These are phyloP conservation scores for Nicator chloris DNA, from an alignment of 2,113 vertebrate genomes.

Conservation along the genomic window DNA sequence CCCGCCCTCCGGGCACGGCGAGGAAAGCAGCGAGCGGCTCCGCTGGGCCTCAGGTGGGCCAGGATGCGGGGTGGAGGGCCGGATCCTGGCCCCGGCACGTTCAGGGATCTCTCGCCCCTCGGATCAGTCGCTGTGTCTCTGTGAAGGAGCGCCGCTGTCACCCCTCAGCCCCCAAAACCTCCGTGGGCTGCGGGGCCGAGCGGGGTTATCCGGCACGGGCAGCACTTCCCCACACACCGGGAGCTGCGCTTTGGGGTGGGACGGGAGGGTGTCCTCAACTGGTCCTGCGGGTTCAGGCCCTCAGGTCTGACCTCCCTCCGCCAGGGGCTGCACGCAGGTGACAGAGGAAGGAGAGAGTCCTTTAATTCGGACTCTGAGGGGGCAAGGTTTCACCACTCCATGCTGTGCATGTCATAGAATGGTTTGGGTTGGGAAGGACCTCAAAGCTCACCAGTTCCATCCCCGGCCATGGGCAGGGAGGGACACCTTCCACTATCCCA, in stretches of 20 bases:
- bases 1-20: not conserved
- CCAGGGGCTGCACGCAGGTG: not conserved
- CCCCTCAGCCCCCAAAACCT: rapidly evolving
- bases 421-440: not conserved
- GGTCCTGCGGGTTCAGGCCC: not conserved
- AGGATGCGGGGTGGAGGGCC: not conserved
- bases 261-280: rapidly evolving
- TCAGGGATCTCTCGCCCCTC: not conserved
- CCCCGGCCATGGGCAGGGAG: not conserved
- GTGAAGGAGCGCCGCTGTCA: not conserved
- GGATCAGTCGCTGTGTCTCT: not conserved
- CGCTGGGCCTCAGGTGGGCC: not conserved
- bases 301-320: rapidly evolving
- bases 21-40: not conserved
- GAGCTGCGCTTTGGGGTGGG: rapidly evolving
- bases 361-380: not conserved
- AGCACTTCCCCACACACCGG: too few relatives aligned
- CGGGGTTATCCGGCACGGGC: rapidly evolving
- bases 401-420: rapidly evolving
- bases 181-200: rapidly evolving
- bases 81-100: not conserved
- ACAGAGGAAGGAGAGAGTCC: not conserved
- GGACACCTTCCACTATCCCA: not conserved
- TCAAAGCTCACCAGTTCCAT: not conserved
- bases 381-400: rapidly evolving